These are phyloP conservation scores for Galerucella nymphaeae DNA, from an alignment of 2,888 invertebrate species.

Conservation along the genomic window DNA sequence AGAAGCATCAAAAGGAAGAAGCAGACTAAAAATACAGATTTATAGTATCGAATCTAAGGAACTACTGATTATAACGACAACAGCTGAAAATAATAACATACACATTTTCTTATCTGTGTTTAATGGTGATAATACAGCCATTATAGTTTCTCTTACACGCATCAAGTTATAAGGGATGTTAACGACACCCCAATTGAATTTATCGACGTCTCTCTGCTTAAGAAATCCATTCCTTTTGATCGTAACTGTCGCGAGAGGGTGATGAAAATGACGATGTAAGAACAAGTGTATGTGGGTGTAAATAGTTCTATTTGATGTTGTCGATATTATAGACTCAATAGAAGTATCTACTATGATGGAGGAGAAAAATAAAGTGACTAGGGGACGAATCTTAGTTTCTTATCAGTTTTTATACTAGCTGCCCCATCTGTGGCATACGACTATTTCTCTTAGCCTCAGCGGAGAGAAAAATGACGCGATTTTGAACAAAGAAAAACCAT, in stretches of 20 bases:
- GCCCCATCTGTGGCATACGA: no score
- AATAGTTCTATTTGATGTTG: slow-evolving; percentile 19
- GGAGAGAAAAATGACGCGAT: no score
- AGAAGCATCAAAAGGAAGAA: no score
- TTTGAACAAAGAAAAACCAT: no score
- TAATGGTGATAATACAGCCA: slow-evolving; percentile 29
- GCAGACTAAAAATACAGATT: no score
- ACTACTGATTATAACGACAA: no score
- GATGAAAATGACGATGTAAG: slow-evolving; percentile 9
- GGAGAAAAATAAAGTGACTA: background rate
- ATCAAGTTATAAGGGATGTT: slow-evolving; percentile 23
- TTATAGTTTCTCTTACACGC: slow-evolving; percentile 32
- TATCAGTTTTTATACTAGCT: no score
- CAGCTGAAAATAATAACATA: background rate
- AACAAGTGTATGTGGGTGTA: slow-evolving; percentile 27
- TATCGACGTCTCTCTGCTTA: slow-evolving; percentile 27
- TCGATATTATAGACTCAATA: slow-evolving; percentile 1
- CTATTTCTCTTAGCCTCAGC: no score
- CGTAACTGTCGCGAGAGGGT: background rate
- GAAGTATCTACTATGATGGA: background rate
- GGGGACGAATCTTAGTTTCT: no score
- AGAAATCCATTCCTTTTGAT: slow-evolving; percentile 29
- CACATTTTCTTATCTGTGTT: slow-evolving; percentile 6
- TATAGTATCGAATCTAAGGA: no score
- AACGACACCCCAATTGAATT: slow-evolving; percentile 35